Evolutionary conservation across 2,888 invertebrate genomes (phyloP), one percentile per base, ranked within the genome.

Genomic region (Loripinus fragilis): DNA sequence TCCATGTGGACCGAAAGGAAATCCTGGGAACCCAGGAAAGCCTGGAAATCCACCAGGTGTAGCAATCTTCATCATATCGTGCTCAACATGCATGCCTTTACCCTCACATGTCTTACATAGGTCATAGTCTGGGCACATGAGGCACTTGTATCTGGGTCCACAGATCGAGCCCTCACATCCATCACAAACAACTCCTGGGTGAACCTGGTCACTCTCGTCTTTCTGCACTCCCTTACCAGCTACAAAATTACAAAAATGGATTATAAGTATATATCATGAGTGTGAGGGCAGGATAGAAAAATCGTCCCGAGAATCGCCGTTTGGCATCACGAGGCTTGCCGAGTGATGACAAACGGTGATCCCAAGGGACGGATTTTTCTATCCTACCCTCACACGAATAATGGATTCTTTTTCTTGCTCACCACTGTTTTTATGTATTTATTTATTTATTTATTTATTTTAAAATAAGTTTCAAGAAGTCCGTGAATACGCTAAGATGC

Each of bases 91-190:
- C 68, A 94, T 89, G 17, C 91, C 90, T 7, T 95, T 94, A 0
- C 94, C 92, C 93, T 97, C 97, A 91, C 98, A 98, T 1, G 91
- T 91, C n/a, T 94, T 93, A 92, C 98, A 98, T 71, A 98, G 94
- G 93, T 98, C 98, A 92, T 94, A 98, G 92, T 98, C 96, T 0
- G 95, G 94, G 88, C 98, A 98, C 72, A 95, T 94, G 25, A 96
- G 93, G 91, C 98, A 98, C 93, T 97, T 98, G 95, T 97, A 98
- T 20, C 98, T 96, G 87, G 95, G 96, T 0, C 97, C 98, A n/a
- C 94, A 87, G 8, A 98, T 94, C 0, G 94, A 90, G 0, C 93
- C 91, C 0, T 96, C 94, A 90, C 98, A 98, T 0, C 94, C 95
- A 92, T 98, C 97, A 90, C 98, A 98, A 7, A 94, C 90, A 0